phyloP scores from a whole-genome alignment of 2,888 invertebrate species.

The Anoncus sp. region DNA sequence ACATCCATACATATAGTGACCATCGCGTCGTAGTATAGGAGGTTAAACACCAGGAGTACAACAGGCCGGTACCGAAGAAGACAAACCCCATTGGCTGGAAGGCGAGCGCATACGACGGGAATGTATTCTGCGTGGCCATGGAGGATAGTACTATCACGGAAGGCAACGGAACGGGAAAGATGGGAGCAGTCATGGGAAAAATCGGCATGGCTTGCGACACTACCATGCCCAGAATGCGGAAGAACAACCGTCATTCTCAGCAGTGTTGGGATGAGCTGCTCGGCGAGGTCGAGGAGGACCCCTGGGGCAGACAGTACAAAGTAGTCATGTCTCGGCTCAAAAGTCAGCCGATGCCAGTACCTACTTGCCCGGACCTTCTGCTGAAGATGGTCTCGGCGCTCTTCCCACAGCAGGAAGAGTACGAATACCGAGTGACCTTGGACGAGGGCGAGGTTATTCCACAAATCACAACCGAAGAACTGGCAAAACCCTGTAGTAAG shows the following conservation, averaged over 20 bases:
- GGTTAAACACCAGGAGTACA: neutral
- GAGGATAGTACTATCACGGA: slow-evolving; percentile 9
- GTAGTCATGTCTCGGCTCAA: slow-evolving; percentile 60
- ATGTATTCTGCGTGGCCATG: neutral
- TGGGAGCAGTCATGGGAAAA: slow-evolving; percentile 23
- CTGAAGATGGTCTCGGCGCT: slow-evolving; percentile 57
- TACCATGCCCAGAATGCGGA: slow-evolving; percentile 46
- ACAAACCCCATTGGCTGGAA: slow-evolving; percentile 12
- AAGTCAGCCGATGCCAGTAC: slow-evolving; percentile 40
- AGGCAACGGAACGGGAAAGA: neutral
- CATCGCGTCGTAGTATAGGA: slow-evolving; percentile 48
- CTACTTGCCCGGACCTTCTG: slow-evolving; percentile 57
- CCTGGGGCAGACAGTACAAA: slow-evolving; percentile 57
- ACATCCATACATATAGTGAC: slow-evolving; percentile 55
- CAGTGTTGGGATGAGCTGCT: slow-evolving; percentile 47
- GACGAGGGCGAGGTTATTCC: neutral
- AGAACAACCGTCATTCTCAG: slow-evolving; percentile 20
- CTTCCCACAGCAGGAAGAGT: slow-evolving; percentile 34
- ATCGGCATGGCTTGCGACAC: slow-evolving; percentile 52
- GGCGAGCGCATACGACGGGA: slow-evolving; percentile 17
- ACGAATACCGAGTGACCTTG: neutral
- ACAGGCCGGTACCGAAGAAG: neutral
- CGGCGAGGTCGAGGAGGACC: slow-evolving; percentile 46
- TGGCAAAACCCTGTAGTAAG: slow-evolving; percentile 14
- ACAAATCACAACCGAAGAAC: slow-evolving; percentile 16